These are phyloP conservation scores for Rhopalosiphum maidis DNA, from an alignment of 1,140 invertebrate species.

Conservation along the genomic window DNA sequence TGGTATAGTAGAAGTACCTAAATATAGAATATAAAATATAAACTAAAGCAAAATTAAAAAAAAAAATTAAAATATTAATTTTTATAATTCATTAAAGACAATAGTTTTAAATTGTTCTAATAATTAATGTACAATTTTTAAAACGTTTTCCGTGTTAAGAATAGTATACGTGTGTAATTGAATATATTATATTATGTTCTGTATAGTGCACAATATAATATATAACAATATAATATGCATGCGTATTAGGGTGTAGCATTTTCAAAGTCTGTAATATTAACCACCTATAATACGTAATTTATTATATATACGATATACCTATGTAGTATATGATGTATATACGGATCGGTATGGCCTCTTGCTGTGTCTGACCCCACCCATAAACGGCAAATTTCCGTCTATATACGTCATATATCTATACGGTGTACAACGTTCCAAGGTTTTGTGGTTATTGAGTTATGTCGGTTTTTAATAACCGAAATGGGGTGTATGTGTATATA, in stretches of 20 bases:
- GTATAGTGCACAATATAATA: neutral
- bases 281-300: neutral
- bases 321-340: neutral
- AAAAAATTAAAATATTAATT: no score
- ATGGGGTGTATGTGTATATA: neutral
- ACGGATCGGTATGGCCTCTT: neutral
- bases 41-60: no score
- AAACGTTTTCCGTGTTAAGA: neutral
- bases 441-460: neutral
- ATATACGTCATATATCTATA: neutral
- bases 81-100: no score
- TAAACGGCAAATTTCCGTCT: neutral
- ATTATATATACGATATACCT: neutral
- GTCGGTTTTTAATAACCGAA: neutral
- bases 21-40: no score
- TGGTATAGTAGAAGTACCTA: no score
- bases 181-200: neutral
- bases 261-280: neutral
- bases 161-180: neutral
- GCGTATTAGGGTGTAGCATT: neutral
- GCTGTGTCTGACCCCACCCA: conserved; percentile 5
- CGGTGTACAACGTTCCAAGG: neutral
- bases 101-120: no score
- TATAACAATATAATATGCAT: neutral
- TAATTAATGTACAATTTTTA: neutral